Evolutionary conservation across 2,888 invertebrate species (phyloP).

Genomic region (Copidosoma aretas): DNA sequence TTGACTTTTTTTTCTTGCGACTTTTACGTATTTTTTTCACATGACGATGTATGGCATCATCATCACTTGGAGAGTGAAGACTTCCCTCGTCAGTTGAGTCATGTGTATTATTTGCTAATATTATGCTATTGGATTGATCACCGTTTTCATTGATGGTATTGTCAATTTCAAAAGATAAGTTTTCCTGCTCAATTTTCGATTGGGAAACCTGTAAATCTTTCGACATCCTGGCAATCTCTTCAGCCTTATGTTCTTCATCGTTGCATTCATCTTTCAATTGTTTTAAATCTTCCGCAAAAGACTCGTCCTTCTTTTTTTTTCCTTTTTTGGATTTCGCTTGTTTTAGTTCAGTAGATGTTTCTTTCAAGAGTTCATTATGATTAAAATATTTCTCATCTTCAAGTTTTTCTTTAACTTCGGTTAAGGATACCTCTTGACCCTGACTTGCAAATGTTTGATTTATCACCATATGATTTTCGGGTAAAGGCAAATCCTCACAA

Average conservation of each 20-base stretch:
- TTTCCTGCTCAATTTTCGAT: slow-evolving; percentile 3
- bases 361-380: not conserved
- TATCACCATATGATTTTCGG: slow-evolving; percentile 30
- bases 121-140: slow-evolving; percentile 45
- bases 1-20: slow-evolving; percentile 10
- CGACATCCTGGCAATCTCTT: slow-evolving; percentile 10
- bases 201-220: slow-evolving; percentile 24
- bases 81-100: slow-evolving; percentile 48
- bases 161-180: slow-evolving; percentile 30
- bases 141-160: slow-evolving; percentile 33
- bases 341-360: not conserved
- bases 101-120: slow-evolving; percentile 50
- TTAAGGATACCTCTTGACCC: slow-evolving; percentile 11
- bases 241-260: not conserved
- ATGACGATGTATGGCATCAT: slow-evolving; percentile 15
- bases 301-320: slow-evolving; percentile 42
- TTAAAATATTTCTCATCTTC: not conserved
- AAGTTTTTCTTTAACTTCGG: not conserved
- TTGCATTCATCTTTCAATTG: not conserved
- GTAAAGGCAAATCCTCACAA: slow-evolving; percentile 47
- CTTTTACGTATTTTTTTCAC: not conserved
- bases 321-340: slow-evolving; percentile 7
- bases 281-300: too few relatives aligned
- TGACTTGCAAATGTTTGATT: slow-evolving; percentile 7
- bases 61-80: slow-evolving; percentile 45